Conservation (phyloP, 1,140 invertebrate species). For the honey bee (Apis mellifera) region DNA sequence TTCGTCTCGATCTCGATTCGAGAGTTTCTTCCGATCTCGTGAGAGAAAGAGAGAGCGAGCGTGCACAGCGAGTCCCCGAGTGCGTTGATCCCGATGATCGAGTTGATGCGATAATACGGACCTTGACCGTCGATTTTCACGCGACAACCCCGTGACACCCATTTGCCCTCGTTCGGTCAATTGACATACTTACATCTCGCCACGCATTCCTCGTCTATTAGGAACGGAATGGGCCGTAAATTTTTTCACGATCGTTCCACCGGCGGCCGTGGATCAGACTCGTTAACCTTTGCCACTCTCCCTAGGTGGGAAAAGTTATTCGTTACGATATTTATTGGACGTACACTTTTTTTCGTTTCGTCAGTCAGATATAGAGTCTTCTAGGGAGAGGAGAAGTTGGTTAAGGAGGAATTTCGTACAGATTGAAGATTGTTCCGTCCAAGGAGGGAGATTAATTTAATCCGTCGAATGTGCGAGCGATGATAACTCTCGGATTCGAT, state of each 20-base stretch:
- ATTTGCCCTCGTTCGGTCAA: slow-evolving; percentile 44
- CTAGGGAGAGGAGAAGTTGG: no score
- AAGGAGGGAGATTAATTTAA: no score
- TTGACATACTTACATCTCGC: slow-evolving; percentile 38
- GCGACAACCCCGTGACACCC: slow-evolving; percentile 11
- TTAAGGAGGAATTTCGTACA: no score
- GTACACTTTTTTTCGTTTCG: no score
- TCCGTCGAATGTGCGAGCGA: background rate
- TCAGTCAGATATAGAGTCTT: no score
- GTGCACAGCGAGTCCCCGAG: background rate
- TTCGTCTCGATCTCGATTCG: background rate
- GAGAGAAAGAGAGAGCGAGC: no score
- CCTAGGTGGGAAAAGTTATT: no score
- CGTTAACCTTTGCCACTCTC: no score
- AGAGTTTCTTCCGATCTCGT: background rate
- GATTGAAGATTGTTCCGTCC: no score
- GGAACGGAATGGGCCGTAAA: slow-evolving; percentile 1
- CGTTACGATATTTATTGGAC: no score
- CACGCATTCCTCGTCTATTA: slow-evolving; percentile 6
- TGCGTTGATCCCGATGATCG: background rate
- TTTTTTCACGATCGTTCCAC: slow-evolving; percentile 3
- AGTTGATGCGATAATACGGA: slow-evolving; percentile 27
- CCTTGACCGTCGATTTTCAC: slow-evolving; percentile 52
- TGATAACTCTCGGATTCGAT: background rate
- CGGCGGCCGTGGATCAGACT: background rate